Percentiles rank a stretch among this genome's conserved stretches.
Conservation (phyloP, 1,140 invertebrate species). For the Pachypsylla venusta region DNA sequence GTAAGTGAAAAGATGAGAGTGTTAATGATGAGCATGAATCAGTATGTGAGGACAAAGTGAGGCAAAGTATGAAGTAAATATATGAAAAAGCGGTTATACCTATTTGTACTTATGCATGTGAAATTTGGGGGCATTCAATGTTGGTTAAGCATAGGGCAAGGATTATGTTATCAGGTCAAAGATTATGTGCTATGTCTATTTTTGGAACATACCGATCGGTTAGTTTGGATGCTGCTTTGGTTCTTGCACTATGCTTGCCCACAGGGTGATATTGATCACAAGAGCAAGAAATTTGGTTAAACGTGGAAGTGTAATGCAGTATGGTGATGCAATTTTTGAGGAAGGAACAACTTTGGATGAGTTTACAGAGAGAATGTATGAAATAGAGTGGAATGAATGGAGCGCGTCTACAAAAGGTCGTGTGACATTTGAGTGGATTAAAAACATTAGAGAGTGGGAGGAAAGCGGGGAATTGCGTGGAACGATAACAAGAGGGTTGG, state of each 20-base stretch:
- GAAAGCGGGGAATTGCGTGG: not conserved
- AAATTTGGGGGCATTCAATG: not conserved
- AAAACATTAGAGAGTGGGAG: constrained; percentile 2
- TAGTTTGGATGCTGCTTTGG: not conserved
- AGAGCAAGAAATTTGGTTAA: not conserved
- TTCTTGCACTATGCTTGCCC: not conserved
- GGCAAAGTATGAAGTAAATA: constrained; percentile 2
- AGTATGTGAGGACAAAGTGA: not conserved
- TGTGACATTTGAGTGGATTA: not conserved
- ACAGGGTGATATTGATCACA: not conserved
- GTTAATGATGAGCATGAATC: not conserved
- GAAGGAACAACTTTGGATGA: no score
- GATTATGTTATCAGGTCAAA: not conserved
- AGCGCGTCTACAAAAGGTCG: not conserved
- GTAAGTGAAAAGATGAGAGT: not conserved
- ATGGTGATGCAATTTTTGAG: no score
- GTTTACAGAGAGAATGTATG: not conserved
- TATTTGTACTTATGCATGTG: not conserved
- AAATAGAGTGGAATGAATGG: not conserved
- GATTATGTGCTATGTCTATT: not conserved
- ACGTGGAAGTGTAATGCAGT: no score
- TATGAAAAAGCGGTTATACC: not conserved
- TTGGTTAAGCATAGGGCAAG: not conserved
- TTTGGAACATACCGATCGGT: not conserved
- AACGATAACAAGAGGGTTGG: not conserved